Percentiles rank a stretch among this genome's conserved stretches.
Evolutionary conservation across 2,113 vertebrate species (phyloP).

Genomic region (Halichoerus grypus): DNA sequence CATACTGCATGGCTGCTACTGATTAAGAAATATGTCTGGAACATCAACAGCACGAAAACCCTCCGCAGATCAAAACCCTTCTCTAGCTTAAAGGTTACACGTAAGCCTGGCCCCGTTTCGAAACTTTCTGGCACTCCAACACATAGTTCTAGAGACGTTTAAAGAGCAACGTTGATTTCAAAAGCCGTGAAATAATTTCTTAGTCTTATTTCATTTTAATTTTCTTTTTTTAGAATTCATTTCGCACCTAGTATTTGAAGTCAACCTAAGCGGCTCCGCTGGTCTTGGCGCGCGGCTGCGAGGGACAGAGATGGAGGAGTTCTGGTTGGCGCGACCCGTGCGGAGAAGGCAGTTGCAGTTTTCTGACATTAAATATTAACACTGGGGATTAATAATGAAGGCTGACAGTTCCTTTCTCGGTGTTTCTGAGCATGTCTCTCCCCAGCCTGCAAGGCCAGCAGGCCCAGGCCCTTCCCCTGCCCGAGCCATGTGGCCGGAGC

Average conservation of each 20-base stretch:
- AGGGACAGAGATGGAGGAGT: slow-evolving; percentile 83
- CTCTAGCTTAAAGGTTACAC: slow-evolving; percentile 3
- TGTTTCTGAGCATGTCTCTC: slow-evolving; percentile 88
- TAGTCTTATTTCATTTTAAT: slow-evolving; percentile 25
- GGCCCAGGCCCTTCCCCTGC: slow-evolving; percentile 81
- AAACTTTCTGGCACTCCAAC: slow-evolving; percentile 64
- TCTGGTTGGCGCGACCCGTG: slow-evolving; percentile 85
- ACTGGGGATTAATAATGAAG: slow-evolving; percentile 96
- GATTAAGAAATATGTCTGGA: neutral
- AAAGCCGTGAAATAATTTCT: slow-evolving; percentile 9
- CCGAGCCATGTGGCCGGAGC: slow-evolving; percentile 85
- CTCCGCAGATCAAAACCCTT: neutral
- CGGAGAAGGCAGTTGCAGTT: slow-evolving; percentile 89
- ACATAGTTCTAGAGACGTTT: neutral
- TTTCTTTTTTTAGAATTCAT: slow-evolving; percentile 53
- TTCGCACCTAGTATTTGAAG: neutral
- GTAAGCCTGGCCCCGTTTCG: slow-evolving; percentile 9
- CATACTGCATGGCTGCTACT: rapidly evolving
- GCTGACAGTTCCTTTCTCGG: slow-evolving; percentile 93
- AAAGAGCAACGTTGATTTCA: slow-evolving; percentile 63
- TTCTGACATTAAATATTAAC: slow-evolving; percentile 99
- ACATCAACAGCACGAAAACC: neutral
- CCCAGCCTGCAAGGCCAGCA: slow-evolving; percentile 85
- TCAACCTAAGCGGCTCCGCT: slow-evolving; percentile 73
- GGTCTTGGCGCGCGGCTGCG: slow-evolving; percentile 76